These are phyloP conservation scores for Poecilobothrus nobilitatus DNA, from an alignment of 2,888 invertebrate species.

Conservation along the genomic window DNA sequence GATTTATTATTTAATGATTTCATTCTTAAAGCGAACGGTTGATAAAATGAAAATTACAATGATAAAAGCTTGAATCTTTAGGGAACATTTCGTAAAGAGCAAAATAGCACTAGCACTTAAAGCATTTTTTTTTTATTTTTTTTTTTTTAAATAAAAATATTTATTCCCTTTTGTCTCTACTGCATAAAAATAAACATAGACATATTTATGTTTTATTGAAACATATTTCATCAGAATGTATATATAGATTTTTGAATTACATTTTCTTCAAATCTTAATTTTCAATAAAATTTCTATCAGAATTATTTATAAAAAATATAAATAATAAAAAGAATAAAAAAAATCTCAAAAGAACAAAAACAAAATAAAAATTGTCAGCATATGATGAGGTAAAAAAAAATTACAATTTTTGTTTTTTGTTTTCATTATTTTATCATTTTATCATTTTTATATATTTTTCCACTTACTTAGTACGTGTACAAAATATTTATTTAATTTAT, in stretches of 20 bases:
- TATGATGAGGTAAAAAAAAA: neutral
- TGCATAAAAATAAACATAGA: too few species aligned
- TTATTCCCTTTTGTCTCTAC: too few species aligned
- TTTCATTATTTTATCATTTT: neutral
- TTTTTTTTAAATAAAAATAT: too few species aligned
- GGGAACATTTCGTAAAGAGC: too few species aligned
- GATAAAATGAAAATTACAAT: too few species aligned
- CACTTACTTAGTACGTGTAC: neutral
- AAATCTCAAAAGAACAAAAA: neutral
- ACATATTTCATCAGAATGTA: neutral
- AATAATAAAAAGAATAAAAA: neutral
- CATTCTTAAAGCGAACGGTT: too few species aligned
- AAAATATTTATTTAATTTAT: conserved; percentile 1
- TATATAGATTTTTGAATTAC: too few species aligned
- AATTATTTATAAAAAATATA: neutral
- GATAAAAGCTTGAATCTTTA: too few species aligned
- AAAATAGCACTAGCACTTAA: too few species aligned
- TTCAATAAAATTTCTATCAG: neutral
- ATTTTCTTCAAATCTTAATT: neutral
- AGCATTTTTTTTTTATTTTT: too few species aligned
- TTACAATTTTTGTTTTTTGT: too few species aligned
- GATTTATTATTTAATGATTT: too few species aligned
- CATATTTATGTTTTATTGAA: neutral
- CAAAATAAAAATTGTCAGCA: neutral
- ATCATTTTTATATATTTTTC: neutral